phyloP scores from a whole-genome alignment of 2,888 invertebrate genomes.

The Apamea crenata region DNA sequence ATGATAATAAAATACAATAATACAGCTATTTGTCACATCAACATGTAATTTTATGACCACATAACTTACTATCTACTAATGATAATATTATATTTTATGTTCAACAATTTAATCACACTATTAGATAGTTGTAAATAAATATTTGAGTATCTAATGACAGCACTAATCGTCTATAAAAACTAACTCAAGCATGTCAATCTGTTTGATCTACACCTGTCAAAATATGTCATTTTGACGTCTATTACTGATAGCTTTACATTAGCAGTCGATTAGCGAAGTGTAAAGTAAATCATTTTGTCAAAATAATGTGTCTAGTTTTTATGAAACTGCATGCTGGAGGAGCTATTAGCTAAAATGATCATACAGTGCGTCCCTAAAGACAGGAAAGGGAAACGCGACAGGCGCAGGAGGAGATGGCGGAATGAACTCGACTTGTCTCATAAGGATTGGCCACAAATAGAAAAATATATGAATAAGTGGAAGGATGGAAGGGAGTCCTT shows the following conservation, averaged over 20 bases:
- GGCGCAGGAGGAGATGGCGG: not conserved
- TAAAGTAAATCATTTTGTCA: not conserved
- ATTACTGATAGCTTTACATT: not conserved
- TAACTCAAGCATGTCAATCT: not conserved
- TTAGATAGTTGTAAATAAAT: not conserved
- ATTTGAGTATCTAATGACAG: not conserved
- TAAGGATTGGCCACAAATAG: not conserved
- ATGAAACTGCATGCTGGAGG: not conserved
- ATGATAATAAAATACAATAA: constrained; percentile 1
- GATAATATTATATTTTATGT: constrained; percentile 5
- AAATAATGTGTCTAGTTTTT: not conserved
- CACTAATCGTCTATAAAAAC: not conserved
- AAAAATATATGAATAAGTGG: not conserved
- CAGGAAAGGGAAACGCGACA: not conserved
- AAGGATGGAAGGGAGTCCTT: not conserved
- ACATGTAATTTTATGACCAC: constrained; percentile 16
- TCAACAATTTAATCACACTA: constrained; percentile 10
- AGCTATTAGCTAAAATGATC: not conserved
- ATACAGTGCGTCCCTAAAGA: not conserved
- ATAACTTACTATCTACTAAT: not conserved
- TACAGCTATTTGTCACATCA: constrained; percentile 18
- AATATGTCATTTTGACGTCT: constrained; percentile 13
- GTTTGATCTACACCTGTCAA: constrained; percentile 24
- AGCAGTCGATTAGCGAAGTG: not conserved
- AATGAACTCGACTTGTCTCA: not conserved